Evolutionary conservation across 2,797 vertebrate genomes (phyloP).

Genomic region (Sebastiscus tertius): DNA sequence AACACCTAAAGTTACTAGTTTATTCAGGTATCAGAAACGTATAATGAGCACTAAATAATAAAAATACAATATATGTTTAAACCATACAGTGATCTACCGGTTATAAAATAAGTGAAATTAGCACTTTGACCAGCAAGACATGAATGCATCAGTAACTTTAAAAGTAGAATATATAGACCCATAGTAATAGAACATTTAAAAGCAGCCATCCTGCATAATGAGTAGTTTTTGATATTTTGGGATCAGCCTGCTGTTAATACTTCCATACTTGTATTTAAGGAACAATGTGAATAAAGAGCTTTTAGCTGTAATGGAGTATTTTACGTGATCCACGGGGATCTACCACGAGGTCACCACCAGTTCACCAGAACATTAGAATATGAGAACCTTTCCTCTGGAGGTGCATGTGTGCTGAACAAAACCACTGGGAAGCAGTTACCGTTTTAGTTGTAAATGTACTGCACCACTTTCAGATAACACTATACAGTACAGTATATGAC

Average conservation of each 20-base stretch:
- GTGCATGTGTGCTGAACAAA: neutral
- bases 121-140: neutral
- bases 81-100: neutral
- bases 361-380: neutral
- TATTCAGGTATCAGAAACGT: neutral
- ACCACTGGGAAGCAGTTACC: neutral
- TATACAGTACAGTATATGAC: neutral
- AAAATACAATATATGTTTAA: neutral
- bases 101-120: neutral
- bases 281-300: neutral
- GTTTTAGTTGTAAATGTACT: neutral
- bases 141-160: neutral
- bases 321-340: neutral
- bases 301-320: neutral
- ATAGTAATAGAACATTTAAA: neutral
- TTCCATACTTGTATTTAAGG: neutral
- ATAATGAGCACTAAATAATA: too few relatives aligned
- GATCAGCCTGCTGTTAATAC: neutral
- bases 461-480: neutral
- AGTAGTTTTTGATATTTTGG: neutral
- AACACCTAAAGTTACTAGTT: neutral
- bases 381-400: neutral
- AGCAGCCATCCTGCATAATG: neutral
- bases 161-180: neutral
- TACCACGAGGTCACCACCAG: neutral